Base-by-base conservation (phyloP, 2,888 invertebrate species). In the Candidula unifasciata region DNA sequence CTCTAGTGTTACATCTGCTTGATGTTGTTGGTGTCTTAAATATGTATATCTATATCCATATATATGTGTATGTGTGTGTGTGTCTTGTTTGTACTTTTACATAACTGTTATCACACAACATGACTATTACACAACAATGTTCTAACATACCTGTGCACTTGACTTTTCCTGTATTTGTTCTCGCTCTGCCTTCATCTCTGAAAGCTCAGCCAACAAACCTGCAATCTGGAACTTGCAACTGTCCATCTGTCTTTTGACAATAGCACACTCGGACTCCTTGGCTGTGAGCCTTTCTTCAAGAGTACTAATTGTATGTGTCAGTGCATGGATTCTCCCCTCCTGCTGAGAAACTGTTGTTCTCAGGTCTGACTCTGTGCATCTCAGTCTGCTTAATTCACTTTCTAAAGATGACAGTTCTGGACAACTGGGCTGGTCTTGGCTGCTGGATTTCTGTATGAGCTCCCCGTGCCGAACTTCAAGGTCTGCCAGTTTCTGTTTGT, bases 381-480 rank as follows among this genome's bases (percentile, higher is more conserved):
- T 89, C 5, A 89, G 79, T 27, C 85, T 88, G 60, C 87, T 87
- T 5, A 89, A 83, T 83, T 92, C 91, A 68, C 89, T 89, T 21
- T 88, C 84, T 80, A 90, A 89, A 30, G 87, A 77, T 82, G 89
- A 88, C 79, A 89, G 89, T 37, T 88, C 74, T n/a, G 64, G 35
- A 37, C 77, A 83, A 44, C 88, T 87, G 79, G 90, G 90, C 8
- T 90, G 88, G 60, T 90, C 90, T 21, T 88, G 88, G 24, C 87
- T 88, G 85, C 89, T 89, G n/a, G 89, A 87, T 71, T 88, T 88
- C 73, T 91, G 91, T 13, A 91, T 80, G 77, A 93, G 82, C 80
- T 92, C 91, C 18, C 91, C 90, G 85, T 91, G 90, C 78, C 92
- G 91, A n/a, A 92, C 88, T 86, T 93, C 93, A 33, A 93, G 85